Percentiles rank a stretch among this genome's conserved stretches.
Conservation (phyloP, 2,797 vertebrate genomes). For the Pseudomugil tenellus region DNA sequence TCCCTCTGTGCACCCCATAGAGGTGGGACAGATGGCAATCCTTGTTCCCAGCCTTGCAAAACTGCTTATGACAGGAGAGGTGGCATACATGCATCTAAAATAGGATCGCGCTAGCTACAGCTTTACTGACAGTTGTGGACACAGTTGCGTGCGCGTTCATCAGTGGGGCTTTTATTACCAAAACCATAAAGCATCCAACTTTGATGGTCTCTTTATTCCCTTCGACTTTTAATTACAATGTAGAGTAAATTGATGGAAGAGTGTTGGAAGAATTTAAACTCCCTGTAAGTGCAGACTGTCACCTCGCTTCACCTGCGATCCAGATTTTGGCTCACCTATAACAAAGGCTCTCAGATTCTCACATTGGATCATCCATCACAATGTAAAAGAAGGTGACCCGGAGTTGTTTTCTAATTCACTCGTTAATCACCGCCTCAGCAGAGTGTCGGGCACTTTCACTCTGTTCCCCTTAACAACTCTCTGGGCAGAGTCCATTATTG, state of each 20-base stretch:
- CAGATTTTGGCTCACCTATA: constrained; percentile 30
- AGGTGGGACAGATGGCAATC: constrained; percentile 83
- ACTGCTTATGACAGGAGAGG: constrained; percentile 74
- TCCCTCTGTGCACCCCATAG: constrained; percentile 75
- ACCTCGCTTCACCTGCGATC: constrained; percentile 27
- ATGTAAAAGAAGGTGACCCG: constrained; percentile 75
- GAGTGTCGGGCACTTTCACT: constrained; percentile 62
- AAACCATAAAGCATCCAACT: constrained; percentile 18
- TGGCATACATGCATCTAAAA: constrained; percentile 61
- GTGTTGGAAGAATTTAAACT: constrained; percentile 11
- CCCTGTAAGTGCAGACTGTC: not conserved
- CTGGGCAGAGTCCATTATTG: constrained; percentile 77
- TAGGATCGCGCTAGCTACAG: constrained; percentile 57
- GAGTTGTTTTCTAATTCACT: constrained; percentile 74
- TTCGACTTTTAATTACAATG: constrained; percentile 44
- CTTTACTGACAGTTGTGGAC: constrained; percentile 62
- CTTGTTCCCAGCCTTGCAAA: constrained; percentile 76
- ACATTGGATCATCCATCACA: constrained; percentile 66
- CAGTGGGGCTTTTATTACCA: constrained; percentile 37
- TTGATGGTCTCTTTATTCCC: constrained; percentile 14
- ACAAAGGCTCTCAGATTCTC: constrained; percentile 53
- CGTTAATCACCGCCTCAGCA: constrained; percentile 73
- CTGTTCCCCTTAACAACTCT: constrained; percentile 70
- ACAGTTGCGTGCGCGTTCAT: constrained; percentile 53
- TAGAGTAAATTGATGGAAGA: constrained; percentile 22